Evolutionary conservation across 2,113 vertebrate genomes (phyloP).

Genomic region (Dromiciops gliroides): DNA sequence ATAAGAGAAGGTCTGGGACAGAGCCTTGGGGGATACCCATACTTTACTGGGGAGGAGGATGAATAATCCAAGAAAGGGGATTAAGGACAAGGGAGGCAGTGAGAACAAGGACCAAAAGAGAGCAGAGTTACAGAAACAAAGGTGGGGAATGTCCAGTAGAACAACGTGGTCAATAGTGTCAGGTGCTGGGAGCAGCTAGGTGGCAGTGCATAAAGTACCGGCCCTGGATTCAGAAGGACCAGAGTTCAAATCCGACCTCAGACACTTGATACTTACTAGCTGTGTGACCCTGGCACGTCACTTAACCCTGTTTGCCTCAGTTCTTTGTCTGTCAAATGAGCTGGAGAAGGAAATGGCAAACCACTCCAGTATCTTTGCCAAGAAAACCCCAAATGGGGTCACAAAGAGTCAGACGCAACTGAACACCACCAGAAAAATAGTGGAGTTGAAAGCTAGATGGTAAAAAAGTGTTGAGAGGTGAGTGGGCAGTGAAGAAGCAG

Average conservation of each 20-base stretch:
- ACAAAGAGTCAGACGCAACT: background rate
- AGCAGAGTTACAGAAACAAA: background rate
- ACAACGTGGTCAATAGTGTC: background rate
- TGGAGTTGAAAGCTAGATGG: background rate
- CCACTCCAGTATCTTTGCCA: background rate
- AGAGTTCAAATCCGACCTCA: background rate
- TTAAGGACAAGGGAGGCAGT: background rate
- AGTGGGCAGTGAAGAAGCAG: background rate
- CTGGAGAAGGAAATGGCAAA: background rate
- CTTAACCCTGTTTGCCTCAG: background rate
- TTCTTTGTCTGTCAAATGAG: background rate
- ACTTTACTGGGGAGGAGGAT: no score
- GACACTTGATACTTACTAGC: background rate
- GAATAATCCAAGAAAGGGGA: background rate
- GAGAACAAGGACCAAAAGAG: background rate
- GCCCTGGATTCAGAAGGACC: background rate
- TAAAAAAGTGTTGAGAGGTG: background rate
- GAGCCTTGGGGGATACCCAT: no score
- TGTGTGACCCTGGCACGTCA: background rate
- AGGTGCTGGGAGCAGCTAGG: background rate
- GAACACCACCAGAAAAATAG: background rate
- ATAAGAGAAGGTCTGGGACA: background rate
- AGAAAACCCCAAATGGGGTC: background rate
- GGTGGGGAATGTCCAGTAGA: background rate
- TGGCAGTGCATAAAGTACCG: background rate